phyloP scores from a whole-genome alignment of 2,888 invertebrate species.

The Melanchra persicariae region DNA sequence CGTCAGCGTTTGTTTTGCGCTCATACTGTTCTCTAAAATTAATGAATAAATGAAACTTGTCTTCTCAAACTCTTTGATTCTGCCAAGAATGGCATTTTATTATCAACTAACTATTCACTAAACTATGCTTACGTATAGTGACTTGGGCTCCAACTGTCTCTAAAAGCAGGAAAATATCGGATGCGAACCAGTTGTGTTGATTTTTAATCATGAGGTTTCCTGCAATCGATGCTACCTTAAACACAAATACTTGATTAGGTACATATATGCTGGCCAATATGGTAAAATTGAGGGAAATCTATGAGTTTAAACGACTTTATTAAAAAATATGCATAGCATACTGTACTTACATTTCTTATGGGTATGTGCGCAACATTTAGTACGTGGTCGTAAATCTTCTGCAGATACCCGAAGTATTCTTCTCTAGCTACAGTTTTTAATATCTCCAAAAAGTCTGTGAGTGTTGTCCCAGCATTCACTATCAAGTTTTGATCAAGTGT shows the following conservation, averaged over 20 bases:
- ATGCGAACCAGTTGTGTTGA: slow-evolving; percentile 92
- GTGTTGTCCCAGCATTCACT: slow-evolving; percentile 90
- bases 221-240: slow-evolving; percentile 92
- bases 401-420: slow-evolving; percentile 90
- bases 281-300: too few species aligned
- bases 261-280: not conserved
- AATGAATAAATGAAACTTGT: too few species aligned
- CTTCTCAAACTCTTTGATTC: too few species aligned
- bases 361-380: slow-evolving; percentile 92
- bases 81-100: too few species aligned
- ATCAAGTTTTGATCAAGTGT: slow-evolving; percentile 80
- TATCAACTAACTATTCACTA: too few species aligned
- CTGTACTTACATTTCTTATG: slow-evolving; percentile 92
- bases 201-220: slow-evolving; percentile 94
- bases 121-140: slow-evolving; percentile 74
- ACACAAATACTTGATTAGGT: not conserved
- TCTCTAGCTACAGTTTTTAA: slow-evolving; percentile 73
- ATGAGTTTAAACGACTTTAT: too few species aligned
- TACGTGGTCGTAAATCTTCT: slow-evolving; percentile 91
- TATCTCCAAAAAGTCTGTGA: slow-evolving; percentile 88
- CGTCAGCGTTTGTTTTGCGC: slow-evolving; percentile 68
- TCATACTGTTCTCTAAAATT: slow-evolving; percentile 39
- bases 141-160: slow-evolving; percentile 80
- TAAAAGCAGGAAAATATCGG: slow-evolving; percentile 92
- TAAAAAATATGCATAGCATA: too few species aligned